Conservation (phyloP, 2,113 vertebrate genomes). For the Haliaeetus leucogaster region DNA sequence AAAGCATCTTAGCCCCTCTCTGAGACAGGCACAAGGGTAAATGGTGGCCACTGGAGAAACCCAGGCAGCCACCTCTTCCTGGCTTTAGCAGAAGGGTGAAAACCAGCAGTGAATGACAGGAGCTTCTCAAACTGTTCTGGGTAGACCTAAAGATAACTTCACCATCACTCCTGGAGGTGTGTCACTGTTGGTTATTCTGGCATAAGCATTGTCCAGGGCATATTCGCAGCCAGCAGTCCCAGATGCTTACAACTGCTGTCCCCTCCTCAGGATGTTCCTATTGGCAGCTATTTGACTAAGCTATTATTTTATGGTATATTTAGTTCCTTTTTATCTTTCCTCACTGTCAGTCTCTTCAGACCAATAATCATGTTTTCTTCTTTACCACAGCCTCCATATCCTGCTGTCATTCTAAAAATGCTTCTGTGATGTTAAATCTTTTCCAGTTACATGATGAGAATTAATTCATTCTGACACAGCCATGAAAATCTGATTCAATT, state of each 20-base stretch:
- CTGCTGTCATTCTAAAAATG: constrained; percentile 53
- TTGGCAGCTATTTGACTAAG: not conserved
- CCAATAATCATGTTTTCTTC: constrained; percentile 44
- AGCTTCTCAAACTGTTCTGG: not conserved
- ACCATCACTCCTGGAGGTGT: not conserved
- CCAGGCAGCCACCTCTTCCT: not conserved
- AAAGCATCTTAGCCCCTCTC: not conserved
- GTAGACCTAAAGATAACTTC: not conserved
- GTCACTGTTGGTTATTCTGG: not conserved
- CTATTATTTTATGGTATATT: constrained; percentile 12
- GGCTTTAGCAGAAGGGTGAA: not conserved
- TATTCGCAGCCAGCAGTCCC: not conserved
- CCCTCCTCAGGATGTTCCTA: not conserved
- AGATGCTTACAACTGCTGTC: not conserved
- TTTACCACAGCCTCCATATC: constrained; percentile 18
- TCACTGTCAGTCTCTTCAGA: not conserved
- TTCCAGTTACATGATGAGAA: constrained; percentile 37
- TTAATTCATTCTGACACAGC: constrained; percentile 59
- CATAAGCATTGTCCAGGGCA: accelerated
- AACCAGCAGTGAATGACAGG: not conserved
- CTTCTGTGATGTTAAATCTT: constrained; percentile 54
- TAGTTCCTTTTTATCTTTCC: constrained; percentile 10
- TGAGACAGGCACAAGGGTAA: not conserved
- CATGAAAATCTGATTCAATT: constrained; percentile 61
- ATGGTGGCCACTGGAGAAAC: not conserved